Evolutionary conservation across 1,140 invertebrate genomes (phyloP).

Genomic region (Diplogasteroides magnus): DNA sequence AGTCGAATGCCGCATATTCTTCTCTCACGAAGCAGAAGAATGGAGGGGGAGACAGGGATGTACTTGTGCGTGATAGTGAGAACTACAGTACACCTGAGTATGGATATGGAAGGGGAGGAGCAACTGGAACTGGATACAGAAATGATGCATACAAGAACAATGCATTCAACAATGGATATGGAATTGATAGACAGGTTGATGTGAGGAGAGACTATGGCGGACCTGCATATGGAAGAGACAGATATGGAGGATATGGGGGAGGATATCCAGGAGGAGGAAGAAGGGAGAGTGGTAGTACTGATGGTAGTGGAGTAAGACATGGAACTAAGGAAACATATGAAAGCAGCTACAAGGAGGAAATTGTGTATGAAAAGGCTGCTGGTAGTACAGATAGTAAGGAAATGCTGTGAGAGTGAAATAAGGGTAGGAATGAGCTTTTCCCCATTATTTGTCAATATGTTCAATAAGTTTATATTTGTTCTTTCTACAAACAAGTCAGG

Average conservation of each 20-base stretch:
- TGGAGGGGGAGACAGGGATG: background rate
- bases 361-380: conserved; percentile 35
- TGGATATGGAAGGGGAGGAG: too few relatives aligned
- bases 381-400: conserved; percentile 30
- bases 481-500: too few relatives aligned
- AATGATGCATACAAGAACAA: conserved; percentile 29
- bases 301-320: conserved; percentile 19
- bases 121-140: conserved; percentile 1
- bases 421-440: too few relatives aligned
- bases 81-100: background rate
- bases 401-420: conserved; percentile 32
- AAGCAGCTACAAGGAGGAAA: conserved; percentile 53
- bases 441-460: too few relatives aligned
- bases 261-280: conserved; percentile 2
- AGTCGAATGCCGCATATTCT: background rate
- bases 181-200: background rate
- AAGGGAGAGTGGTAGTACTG: conserved; percentile 7
- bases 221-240: conserved; percentile 16
- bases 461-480: too few relatives aligned
- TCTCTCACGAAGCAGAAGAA: background rate
- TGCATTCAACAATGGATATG: conserved; percentile 11
- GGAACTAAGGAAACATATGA: conserved; percentile 51
- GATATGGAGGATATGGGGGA: conserved; percentile 1
- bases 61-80: background rate
- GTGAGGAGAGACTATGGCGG: conserved; percentile 2